Percentiles rank a stretch among this genome's conserved stretches.
Conservation (phyloP, 2,888 invertebrate genomes). For the Cheilosia scutellata region DNA sequence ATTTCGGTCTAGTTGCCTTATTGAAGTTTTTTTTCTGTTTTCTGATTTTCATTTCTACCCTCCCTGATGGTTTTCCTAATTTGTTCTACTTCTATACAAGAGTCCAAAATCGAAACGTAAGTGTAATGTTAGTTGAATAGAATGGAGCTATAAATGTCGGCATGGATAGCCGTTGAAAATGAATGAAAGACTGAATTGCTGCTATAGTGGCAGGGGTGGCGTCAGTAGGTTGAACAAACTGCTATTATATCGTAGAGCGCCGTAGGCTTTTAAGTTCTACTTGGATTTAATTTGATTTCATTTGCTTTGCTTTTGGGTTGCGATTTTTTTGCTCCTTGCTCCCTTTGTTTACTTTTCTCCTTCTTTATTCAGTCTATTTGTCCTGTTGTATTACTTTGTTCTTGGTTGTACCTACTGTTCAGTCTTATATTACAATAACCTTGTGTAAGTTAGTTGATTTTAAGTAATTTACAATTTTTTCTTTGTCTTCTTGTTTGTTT, state of each 20-base stretch:
- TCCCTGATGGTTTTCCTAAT: slow-evolving; percentile 24
- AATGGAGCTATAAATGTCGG: slow-evolving; percentile 48
- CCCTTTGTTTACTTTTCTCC: not conserved
- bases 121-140: slow-evolving; percentile 45
- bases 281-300: slow-evolving; percentile 50
- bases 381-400: slow-evolving; percentile 20
- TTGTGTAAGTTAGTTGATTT: slow-evolving; percentile 37
- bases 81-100: slow-evolving; percentile 38
- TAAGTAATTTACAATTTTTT: slow-evolving; percentile 23
- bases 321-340: not conserved
- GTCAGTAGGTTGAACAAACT: slow-evolving; percentile 14
- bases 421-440: slow-evolving; percentile 37
- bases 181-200: slow-evolving; percentile 12
- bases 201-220: not conserved
- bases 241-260: slow-evolving; percentile 33
- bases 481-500: no score
- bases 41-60: not conserved
- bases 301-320: slow-evolving; percentile 24
- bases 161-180: slow-evolving; percentile 35
- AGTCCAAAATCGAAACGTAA: slow-evolving; percentile 38
- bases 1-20: slow-evolving; percentile 32
- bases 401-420: slow-evolving; percentile 15
- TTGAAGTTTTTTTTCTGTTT: not conserved
- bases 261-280: slow-evolving; percentile 47
- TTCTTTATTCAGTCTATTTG: not conserved